Percentiles rank a stretch among this genome's conserved stretches.
Conservation (phyloP, 2,113 vertebrate species). For the Cryptotis parvus region DNA sequence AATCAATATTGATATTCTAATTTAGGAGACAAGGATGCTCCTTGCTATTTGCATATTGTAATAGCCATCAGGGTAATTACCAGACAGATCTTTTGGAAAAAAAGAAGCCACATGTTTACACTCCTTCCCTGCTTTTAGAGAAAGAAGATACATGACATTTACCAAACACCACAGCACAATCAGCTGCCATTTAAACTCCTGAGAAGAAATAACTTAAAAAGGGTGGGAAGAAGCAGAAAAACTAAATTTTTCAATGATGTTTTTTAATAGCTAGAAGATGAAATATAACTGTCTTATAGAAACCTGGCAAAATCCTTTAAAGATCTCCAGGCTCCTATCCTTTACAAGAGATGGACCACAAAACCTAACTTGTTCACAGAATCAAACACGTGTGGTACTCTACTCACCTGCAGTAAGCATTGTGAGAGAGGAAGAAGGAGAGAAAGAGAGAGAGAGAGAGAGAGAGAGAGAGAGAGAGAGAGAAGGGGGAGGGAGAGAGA, state of each 20-base stretch:
- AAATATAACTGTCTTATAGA: background rate
- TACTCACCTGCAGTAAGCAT: background rate
- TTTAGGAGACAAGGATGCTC: conserved; percentile 50
- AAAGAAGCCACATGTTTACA: conserved; percentile 64
- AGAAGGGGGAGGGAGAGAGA: too few species aligned
- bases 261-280: conserved; percentile 37
- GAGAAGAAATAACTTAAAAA: conserved; percentile 52
- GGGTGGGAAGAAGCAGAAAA: conserved; percentile 26
- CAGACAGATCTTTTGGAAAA: conserved; percentile 56
- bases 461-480: background rate
- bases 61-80: conserved; percentile 69
- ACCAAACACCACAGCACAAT: conserved; percentile 64
- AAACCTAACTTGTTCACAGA: conserved; percentile 6
- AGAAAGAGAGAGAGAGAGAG: too few species aligned
- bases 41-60: conserved; percentile 74
- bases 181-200: conserved; percentile 65
- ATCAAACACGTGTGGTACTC: background rate
- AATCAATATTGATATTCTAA: conserved; percentile 76
- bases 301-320: background rate
- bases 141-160: conserved; percentile 65
- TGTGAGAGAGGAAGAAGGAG: background rate
- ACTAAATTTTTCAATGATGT: conserved; percentile 37
- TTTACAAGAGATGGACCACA: background rate
- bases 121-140: conserved; percentile 45
- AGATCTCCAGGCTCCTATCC: background rate